These are phyloP conservation scores for Geotrupes spiniger DNA, from an alignment of 2,888 invertebrate species.

Conservation along the genomic window DNA sequence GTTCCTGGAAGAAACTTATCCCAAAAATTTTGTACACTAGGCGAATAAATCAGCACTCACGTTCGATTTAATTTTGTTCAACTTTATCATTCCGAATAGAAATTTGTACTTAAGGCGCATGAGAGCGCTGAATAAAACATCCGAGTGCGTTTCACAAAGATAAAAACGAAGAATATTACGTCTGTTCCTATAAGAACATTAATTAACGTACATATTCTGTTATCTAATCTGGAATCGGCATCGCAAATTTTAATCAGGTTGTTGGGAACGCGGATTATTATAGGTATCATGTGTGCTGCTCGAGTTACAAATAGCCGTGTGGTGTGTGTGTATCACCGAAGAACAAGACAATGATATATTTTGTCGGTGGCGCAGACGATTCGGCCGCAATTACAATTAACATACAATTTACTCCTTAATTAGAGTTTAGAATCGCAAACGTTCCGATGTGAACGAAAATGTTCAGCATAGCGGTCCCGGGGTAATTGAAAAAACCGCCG, in stretches of 20 bases:
- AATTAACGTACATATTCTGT: slow-evolving; percentile 23
- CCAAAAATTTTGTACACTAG: too few species aligned
- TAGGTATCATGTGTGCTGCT: slow-evolving; percentile 26
- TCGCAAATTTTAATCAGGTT: slow-evolving; percentile 28
- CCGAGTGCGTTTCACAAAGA: too few species aligned
- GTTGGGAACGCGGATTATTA: slow-evolving; percentile 26
- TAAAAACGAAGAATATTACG: slow-evolving; percentile 12
- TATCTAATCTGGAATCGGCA: slow-evolving; percentile 30
- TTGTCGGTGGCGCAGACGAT: slow-evolving; percentile 22
- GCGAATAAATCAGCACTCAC: too few species aligned
- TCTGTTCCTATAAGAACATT: slow-evolving; percentile 23
- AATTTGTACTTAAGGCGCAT: too few species aligned
- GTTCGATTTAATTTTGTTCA: too few species aligned
- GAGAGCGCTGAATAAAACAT: too few species aligned
- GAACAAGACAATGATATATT: slow-evolving; percentile 31
- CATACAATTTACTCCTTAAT: slow-evolving; percentile 4
- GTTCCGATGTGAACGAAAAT: not conserved
- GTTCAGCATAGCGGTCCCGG: not conserved
- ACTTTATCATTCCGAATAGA: too few species aligned
- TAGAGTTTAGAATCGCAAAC: not conserved
- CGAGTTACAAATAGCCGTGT: slow-evolving; percentile 13
- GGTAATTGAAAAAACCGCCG: too few species aligned
- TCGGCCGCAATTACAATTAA: slow-evolving; percentile 5
- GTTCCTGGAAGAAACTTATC: too few species aligned
- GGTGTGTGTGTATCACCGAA: slow-evolving; percentile 10